These are phyloP conservation scores for Diplodus sargus DNA, from an alignment of 2,797 vertebrate species.

Conservation along the genomic window DNA sequence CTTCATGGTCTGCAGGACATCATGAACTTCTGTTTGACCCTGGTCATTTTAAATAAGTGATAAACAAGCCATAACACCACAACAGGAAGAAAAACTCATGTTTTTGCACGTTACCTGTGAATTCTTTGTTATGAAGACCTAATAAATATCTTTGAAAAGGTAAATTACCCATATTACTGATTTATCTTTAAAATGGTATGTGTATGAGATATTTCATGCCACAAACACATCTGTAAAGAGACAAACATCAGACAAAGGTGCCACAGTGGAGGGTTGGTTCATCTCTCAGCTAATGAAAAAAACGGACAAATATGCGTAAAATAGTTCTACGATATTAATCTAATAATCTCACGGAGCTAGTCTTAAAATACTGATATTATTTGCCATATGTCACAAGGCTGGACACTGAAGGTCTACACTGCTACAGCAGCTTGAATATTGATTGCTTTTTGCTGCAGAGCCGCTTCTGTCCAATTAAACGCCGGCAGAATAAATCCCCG, in stretches of 20 bases:
- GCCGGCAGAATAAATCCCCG: neutral
- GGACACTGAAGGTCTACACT: neutral
- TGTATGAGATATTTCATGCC: slow-evolving; percentile 9
- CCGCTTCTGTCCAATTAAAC: slow-evolving; percentile 32
- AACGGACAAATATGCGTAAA: neutral
- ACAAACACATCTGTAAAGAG: slow-evolving; percentile 3
- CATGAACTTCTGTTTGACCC: neutral
- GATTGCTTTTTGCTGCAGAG: slow-evolving; percentile 64
- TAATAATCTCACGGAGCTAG: neutral
- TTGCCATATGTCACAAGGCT: neutral
- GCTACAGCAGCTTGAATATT: slow-evolving; percentile 42
- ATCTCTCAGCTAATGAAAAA: neutral
- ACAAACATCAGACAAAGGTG: slow-evolving; percentile 25
- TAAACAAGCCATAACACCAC: neutral
- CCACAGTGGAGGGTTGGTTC: neutral
- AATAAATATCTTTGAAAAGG: neutral
- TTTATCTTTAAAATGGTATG: neutral
- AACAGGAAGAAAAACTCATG: neutral
- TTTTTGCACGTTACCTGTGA: neutral
- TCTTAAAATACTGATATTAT: neutral
- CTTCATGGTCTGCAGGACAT: neutral
- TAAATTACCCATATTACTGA: neutral
- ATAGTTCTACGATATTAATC: neutral
- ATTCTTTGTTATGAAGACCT: neutral
- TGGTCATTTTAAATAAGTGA: too few species aligned